Evolutionary conservation across 2,888 invertebrate genomes (phyloP), one percentile per base, ranked within the genome.

Genomic region (Prionchulus punctatus): DNA sequence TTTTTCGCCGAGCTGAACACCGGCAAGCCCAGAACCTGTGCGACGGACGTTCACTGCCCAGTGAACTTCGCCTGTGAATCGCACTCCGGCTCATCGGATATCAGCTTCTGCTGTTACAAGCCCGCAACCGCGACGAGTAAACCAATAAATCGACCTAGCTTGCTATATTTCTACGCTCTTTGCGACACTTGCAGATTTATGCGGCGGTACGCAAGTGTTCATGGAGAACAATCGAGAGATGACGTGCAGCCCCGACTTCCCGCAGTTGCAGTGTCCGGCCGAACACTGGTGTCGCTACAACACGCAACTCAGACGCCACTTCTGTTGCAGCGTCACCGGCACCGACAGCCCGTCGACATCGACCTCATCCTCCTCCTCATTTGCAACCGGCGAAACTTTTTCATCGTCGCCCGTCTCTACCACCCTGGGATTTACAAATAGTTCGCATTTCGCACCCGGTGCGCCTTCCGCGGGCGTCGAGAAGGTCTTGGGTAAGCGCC

Each of bases 21-120:
- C 28, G 50, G 50, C 7, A 49, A 49, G 28, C 50, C 50, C 12
- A 49, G 28, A 49, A 49, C 30, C 12, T 49, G 50, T 28, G 12
- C 12, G 23, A 28, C 50, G 3, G 30, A 30, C 28, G 7, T 26
- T 23, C 28, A 26, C 26, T 49, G 50, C 30, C 50, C 50, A 15
- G 4, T 30, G 7, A 30, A 30, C 7, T 49, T 28, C 28, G 7
- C 30, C 4, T 49, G 50, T 30, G 28, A 7, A 26, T 12, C 12
- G 28, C 28, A 49, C 15, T 7, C 12, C 18, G 28, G 3, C 23
- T 15, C 12, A 4, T 30, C 12, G 30, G 50, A 49, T 12, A 26
- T 28, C 15, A 30, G 23, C 15, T 49, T 49, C 28, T 49, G 50
- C 21, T 49, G 50, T 49, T 49, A 28, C 12, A 4, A 26, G 12